Percentiles rank a stretch among this genome's conserved stretches.
Conservation (phyloP, 1,140 invertebrate genomes). For the Lepeophtheirus salmonis region DNA sequence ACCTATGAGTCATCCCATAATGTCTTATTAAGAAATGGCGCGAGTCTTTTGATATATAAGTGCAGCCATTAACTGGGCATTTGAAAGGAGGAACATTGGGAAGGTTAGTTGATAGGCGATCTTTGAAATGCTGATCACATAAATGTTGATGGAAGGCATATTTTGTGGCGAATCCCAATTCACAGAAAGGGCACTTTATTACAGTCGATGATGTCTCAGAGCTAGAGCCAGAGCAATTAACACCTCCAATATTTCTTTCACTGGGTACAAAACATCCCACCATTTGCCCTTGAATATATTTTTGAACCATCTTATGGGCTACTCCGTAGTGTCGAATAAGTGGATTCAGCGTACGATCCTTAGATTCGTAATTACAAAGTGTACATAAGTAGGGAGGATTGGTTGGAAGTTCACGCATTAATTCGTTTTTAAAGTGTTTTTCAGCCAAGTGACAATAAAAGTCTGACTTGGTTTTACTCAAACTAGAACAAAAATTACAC, state of each 20-base stretch:
- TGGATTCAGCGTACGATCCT: slow-evolving; percentile 1
- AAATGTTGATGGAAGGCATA: slow-evolving; percentile 16
- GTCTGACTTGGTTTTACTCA: slow-evolving; percentile 8
- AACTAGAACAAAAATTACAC: slow-evolving; percentile 1
- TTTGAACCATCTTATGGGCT: slow-evolving; percentile 6
- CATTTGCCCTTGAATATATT: slow-evolving; percentile 1
- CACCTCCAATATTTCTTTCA: not conserved
- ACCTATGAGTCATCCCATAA: slow-evolving; percentile 16
- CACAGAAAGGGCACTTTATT: slow-evolving; percentile 17
- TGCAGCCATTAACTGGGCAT: slow-evolving; percentile 1
- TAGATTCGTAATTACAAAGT: slow-evolving; percentile 8
- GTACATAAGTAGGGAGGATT: slow-evolving; percentile 1
- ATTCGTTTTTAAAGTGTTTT: slow-evolving; percentile 8
- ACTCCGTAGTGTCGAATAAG: slow-evolving; percentile 14
- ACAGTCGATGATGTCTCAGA: not conserved
- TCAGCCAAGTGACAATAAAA: slow-evolving; percentile 14
- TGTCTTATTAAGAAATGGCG: slow-evolving; percentile 5
- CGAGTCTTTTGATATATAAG: slow-evolving; percentile 12
- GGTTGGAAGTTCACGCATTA: not conserved
- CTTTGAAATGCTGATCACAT: slow-evolving; percentile 18
- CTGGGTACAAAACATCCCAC: slow-evolving; percentile 12
- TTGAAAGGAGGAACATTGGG: not conserved
- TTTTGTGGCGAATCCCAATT: slow-evolving; percentile 7
- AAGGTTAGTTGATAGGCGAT: not conserved
- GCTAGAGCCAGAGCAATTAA: not conserved